Evolutionary conservation across 2,113 vertebrate species (phyloP), one percentile per base, ranked within the genome.

Genomic region (Trogon surrucura): DNA sequence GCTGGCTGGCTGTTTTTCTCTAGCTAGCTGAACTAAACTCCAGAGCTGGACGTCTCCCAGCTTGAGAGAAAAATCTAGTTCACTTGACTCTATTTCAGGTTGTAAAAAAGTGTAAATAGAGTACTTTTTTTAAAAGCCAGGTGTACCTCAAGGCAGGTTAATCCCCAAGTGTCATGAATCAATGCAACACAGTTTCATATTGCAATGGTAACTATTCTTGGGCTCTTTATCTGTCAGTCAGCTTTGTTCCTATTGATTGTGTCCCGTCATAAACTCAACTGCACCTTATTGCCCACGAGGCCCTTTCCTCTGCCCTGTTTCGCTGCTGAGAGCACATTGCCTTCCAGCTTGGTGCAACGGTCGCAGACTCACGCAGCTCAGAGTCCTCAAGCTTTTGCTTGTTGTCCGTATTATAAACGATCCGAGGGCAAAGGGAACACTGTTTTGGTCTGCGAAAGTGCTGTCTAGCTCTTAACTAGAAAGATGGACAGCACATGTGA

Each of bases 61-160:
- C 60, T 71, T 88, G 30, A 30, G 53, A 84, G 67, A 60, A 91
- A 80, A 94, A 93, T 34, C 23, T 64, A 80, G 51, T 78, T 89
- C 58, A 85, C 22, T 38, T 71, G 34, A 79, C 32, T 80, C 20
- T 83, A 67, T 80, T 94, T 91, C 82, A 88, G 34, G 16, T 26
- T 83, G 34, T n/a, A 87, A 71, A 91, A 74, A 90, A 83, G 38
- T 6, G 0, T 74, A 93, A 88, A 74, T 45, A 77, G 53, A 94
- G 56, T 19, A 58, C 65, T 78, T 41, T 78, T 78, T 93, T 53
- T 53, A 79, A 78, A 91, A 92, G 64, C 38, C 60, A 78, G 65
- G 60, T 53, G 53, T 93, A 90, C 73, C 53, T 67, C 36, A 85
- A 90, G 48, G 80, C 60, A 94, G 67, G 91, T 60, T 88, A 94